Conservation (phyloP, 2,797 vertebrate species). For the Lutjanus campechanus region DNA sequence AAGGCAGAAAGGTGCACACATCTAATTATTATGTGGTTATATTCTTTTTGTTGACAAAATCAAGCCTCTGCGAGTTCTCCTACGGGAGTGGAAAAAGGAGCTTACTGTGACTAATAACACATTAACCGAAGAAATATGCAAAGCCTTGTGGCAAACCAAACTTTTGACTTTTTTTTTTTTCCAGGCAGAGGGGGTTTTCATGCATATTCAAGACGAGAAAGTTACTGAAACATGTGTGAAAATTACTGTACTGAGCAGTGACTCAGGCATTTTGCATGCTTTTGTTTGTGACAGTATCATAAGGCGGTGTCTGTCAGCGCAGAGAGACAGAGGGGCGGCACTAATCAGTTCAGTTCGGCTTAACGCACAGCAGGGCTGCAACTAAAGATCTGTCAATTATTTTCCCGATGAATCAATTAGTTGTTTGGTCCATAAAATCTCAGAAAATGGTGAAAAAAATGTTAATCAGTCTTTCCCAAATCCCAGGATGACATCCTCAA, state of each 20-base stretch:
- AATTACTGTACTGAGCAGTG: slow-evolving; percentile 15
- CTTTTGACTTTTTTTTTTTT: slow-evolving; percentile 22
- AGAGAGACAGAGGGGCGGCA: background rate
- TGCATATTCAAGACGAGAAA: slow-evolving; percentile 41
- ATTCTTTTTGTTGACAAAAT: slow-evolving; percentile 67
- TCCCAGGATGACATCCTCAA: no score
- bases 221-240: slow-evolving; percentile 17
- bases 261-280: background rate
- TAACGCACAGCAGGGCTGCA: no score
- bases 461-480: no score
- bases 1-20: slow-evolving; percentile 57
- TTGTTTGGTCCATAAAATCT: no score
- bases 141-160: slow-evolving; percentile 55
- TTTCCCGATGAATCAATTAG: no score
- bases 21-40: slow-evolving; percentile 67
- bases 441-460: no score
- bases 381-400: no score
- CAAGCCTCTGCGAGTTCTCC: slow-evolving; percentile 45
- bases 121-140: slow-evolving; percentile 59
- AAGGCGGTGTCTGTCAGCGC: background rate
- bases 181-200: slow-evolving; percentile 25
- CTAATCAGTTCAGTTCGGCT: background rate
- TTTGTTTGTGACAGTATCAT: slow-evolving; percentile 3
- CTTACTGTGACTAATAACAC: slow-evolving; percentile 61
- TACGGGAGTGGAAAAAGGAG: slow-evolving; percentile 36